Percentiles rank a stretch among this genome's conserved stretches.
Evolutionary conservation across 2,113 vertebrate genomes (phyloP).

Genomic region (Corythoichthys haematopterus): DNA sequence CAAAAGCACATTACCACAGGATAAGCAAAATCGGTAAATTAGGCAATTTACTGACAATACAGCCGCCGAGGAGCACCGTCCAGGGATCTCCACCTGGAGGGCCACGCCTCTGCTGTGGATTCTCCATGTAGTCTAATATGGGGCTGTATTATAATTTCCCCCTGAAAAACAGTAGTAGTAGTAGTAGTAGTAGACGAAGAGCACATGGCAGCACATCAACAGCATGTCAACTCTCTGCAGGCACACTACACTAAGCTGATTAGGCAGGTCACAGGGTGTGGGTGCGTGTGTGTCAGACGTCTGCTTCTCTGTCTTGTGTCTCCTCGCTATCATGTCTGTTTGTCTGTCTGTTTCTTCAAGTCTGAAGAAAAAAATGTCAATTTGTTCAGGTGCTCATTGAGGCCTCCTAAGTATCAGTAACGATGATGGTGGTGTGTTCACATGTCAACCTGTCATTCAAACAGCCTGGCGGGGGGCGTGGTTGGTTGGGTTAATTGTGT

Average conservation of each 20-base stretch:
- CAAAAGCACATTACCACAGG: too few relatives aligned
- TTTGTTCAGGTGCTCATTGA: background rate
- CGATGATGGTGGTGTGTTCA: background rate
- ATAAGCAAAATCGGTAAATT: too few relatives aligned
- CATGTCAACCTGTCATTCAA: background rate
- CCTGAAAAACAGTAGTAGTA: constrained; percentile 16
- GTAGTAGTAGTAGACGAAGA: constrained; percentile 11
- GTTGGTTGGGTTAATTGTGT: background rate
- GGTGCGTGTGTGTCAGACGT: constrained; percentile 28
- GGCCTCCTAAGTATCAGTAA: background rate
- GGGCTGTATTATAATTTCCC: too few relatives aligned
- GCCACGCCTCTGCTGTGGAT: too few relatives aligned
- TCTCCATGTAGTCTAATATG: too few relatives aligned
- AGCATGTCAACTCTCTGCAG: constrained; percentile 36
- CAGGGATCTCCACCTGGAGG: too few relatives aligned
- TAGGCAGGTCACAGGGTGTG: constrained; percentile 46
- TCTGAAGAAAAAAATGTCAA: background rate
- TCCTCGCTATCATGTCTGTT: background rate
- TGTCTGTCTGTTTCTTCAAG: background rate
- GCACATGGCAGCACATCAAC: constrained; percentile 20
- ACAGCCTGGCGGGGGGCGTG: background rate
- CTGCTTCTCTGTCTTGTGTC: constrained; percentile 3
- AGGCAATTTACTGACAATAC: too few relatives aligned
- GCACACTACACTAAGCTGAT: constrained; percentile 60
- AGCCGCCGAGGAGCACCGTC: too few relatives aligned